phyloP scores from a whole-genome alignment of 2,113 vertebrate genomes.

The Otolemur garnettii region DNA sequence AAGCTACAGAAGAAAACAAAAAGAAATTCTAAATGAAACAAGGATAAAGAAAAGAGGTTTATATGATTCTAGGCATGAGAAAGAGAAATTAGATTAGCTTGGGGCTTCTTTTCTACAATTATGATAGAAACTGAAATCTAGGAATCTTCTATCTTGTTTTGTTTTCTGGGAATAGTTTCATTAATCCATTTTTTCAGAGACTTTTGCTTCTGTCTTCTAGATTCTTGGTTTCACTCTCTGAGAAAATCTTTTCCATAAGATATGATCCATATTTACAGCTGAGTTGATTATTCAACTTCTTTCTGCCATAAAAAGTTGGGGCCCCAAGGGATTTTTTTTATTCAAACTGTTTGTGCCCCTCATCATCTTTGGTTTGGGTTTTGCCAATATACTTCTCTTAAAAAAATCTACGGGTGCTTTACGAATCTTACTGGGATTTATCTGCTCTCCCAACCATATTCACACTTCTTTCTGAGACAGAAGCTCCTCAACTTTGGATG shows the following conservation, averaged over 20 bases:
- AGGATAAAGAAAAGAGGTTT: background rate
- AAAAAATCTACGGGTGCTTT: background rate
- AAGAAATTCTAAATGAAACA: constrained; percentile 8
- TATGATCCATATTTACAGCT: background rate
- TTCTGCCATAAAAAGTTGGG: background rate
- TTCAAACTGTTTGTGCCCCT: background rate
- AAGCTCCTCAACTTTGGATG: background rate
- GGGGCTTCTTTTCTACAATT: background rate
- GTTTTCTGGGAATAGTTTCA: constrained; percentile 20
- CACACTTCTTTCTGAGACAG: constrained; percentile 11
- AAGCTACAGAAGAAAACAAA: background rate
- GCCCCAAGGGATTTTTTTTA: background rate
- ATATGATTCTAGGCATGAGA: background rate
- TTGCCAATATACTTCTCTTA: background rate
- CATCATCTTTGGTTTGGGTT: constrained; percentile 11
- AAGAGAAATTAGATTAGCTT: background rate
- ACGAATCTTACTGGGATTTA: background rate
- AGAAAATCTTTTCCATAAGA: background rate
- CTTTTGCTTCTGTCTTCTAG: constrained; percentile 2
- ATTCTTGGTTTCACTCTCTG: background rate
- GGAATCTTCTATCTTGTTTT: background rate
- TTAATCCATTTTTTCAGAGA: background rate
- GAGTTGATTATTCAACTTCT: constrained; percentile 1
- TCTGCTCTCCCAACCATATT: background rate
- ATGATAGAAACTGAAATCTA: background rate